Evolutionary conservation across 2,888 invertebrate species (phyloP), one percentile per base, ranked within the genome.

Genomic region (Candidula unifasciata): DNA sequence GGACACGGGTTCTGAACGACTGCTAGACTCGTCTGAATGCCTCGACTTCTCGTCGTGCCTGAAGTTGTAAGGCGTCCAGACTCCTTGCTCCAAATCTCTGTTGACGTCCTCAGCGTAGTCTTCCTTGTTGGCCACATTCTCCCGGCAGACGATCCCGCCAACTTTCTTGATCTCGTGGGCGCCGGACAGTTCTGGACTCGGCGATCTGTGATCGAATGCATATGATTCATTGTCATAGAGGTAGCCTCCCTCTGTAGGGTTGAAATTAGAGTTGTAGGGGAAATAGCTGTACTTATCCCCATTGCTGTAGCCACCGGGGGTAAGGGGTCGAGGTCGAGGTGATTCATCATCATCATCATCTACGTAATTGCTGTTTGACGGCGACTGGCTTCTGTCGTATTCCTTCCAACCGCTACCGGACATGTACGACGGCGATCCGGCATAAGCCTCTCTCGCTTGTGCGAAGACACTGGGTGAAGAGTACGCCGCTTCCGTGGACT

Each of bases 91-190:
- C 2, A 80, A 37, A 57, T 84, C 84, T 35, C 80, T 30, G 35
- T 84, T 80, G 1, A 84, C 69, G 33, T 84, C 76, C 57, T 84
- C 80, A 27, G 84, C 84, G 27, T 84, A 84, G 27, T 84, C 84
- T 37, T 68, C 74, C 35, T 84, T 76, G 37, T 80, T 80, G 2
- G 16, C 84, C 13, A 84, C 84, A 37, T 84, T 84, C 18, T 84
- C 76, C 10, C 84, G 84, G 35, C 73, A 73, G 3, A 80, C 79
- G n/a, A 84, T 84, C 6, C 78, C 74, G 18, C 84, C 84, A 3
- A 84, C 84, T 44, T 64, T 79, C 52, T 71, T 79, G 35, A 84
- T 79, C 71, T 73, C 77, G 13, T 21, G 27, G 21, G 54, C 5
- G 21, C 8, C 33, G 6, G 79, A 68, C 1, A 54, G 3, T n/a